Conservation (phyloP, 2,797 vertebrate species). For the Sciaenops ocellatus region DNA sequence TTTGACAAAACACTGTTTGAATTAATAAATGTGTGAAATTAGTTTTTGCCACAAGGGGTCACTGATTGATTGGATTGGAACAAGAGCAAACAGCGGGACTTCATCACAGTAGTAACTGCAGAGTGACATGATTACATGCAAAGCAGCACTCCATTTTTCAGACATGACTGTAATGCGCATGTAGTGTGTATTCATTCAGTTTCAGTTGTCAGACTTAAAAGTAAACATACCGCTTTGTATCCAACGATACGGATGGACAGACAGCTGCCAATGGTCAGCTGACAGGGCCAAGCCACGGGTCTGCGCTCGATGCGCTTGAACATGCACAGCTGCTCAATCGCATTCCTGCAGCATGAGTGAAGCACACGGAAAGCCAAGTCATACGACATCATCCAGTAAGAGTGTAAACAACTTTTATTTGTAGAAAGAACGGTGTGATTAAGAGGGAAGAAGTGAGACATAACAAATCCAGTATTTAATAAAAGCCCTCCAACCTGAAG, state of each 20-base stretch:
- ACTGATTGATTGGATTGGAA: not conserved
- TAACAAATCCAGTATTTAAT: not conserved
- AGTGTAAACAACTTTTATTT: not conserved
- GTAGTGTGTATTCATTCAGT: not conserved
- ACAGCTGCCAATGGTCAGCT: conserved; percentile 92
- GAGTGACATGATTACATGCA: not conserved
- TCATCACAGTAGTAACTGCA: not conserved
- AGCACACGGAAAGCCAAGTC: conserved; percentile 15
- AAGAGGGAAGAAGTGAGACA: not conserved
- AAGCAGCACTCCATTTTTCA: not conserved
- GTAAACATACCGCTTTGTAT: conserved; percentile 93
- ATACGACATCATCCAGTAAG: not conserved
- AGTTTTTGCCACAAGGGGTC: conserved; percentile 17
- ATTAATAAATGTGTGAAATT: not conserved
- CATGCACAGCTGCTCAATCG: conserved; percentile 89
- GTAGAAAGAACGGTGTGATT: not conserved
- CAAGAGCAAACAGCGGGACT: not conserved
- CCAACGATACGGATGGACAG: conserved; percentile 93
- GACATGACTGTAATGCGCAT: not conserved
- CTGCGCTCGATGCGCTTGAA: conserved; percentile 91
- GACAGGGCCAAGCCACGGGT: conserved; percentile 91
- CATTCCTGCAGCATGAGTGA: conserved; percentile 84
- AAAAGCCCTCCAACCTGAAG: conserved; percentile 86
- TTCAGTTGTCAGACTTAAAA: not conserved
- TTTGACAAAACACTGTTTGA: not conserved